A percentile compares a stretch with the other conserved stretches of the same genome.
phyloP scores from a whole-genome alignment of 2,113 vertebrate species.

The Ondatra zibethicus region DNA sequence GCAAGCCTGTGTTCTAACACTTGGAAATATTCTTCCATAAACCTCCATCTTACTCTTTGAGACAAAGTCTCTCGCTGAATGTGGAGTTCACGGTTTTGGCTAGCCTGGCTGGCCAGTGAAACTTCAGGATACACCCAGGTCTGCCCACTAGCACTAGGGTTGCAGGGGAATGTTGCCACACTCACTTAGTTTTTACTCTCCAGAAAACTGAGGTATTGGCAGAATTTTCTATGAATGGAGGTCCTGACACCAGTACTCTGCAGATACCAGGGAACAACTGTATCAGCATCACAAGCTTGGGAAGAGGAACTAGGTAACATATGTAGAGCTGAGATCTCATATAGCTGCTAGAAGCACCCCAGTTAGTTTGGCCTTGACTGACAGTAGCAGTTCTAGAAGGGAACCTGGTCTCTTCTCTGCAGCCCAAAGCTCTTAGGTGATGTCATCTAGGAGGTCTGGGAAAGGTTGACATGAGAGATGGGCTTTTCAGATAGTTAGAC shows the following conservation, averaged over 20 bases:
- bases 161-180: neutral
- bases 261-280: neutral
- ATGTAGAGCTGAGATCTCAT: neutral
- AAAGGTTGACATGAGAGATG: fast-evolving
- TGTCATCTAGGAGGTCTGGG: neutral
- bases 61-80: neutral
- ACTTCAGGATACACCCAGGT: neutral
- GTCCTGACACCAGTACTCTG: neutral
- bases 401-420: neutral
- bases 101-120: neutral
- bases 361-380: neutral
- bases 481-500: neutral
- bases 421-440: neutral
- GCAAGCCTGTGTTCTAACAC: neutral
- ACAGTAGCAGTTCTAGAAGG: neutral
- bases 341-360: neutral
- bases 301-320: neutral
- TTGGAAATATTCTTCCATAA: neutral
- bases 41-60: neutral
- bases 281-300: neutral
- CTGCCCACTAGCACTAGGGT: neutral
- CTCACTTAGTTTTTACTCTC: neutral
- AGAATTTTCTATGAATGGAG: neutral
- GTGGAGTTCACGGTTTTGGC: neutral
- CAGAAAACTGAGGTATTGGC: no score